A percentile compares a stretch with the other conserved stretches of the same genome.
Evolutionary conservation across 2,797 vertebrate genomes (phyloP).

Genomic region (Pangasius sanitwongsei): DNA sequence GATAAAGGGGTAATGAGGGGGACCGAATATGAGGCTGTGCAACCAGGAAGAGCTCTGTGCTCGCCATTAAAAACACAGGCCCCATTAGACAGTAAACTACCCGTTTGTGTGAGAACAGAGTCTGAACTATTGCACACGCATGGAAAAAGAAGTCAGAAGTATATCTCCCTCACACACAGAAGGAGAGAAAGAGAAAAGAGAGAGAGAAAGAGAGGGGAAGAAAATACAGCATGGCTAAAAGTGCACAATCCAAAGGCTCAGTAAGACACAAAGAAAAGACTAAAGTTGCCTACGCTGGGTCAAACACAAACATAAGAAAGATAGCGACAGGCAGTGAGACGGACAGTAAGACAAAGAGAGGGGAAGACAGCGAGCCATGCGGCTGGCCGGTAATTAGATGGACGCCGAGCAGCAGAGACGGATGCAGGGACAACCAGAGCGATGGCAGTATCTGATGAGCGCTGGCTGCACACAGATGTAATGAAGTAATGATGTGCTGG

Average conservation of each 20-base stretch:
- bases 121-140: slow-evolving; percentile 43
- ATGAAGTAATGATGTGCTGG: slow-evolving; percentile 61
- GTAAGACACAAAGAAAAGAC: slow-evolving; percentile 39
- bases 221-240: slow-evolving; percentile 27
- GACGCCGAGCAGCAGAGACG: slow-evolving; percentile 47
- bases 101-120: slow-evolving; percentile 50
- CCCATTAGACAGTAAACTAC: slow-evolving; percentile 63
- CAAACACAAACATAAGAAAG: slow-evolving; percentile 33
- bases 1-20: slow-evolving; percentile 63
- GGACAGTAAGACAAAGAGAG: slow-evolving; percentile 20
- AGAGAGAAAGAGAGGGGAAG: neutral
- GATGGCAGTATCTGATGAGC: slow-evolving; percentile 44
- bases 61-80: slow-evolving; percentile 63
- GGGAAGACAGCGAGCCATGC: slow-evolving; percentile 42
- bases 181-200: neutral
- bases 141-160: slow-evolving; percentile 9
- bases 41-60: slow-evolving; percentile 56
- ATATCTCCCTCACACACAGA: neutral
- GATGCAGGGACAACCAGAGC: slow-evolving; percentile 52
- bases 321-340: slow-evolving; percentile 34
- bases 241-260: slow-evolving; percentile 38
- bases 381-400: slow-evolving; percentile 56
- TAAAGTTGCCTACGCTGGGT: slow-evolving; percentile 23
- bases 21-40: slow-evolving; percentile 56
- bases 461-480: slow-evolving; percentile 51